Evolutionary conservation across 2,888 invertebrate species (phyloP), one percentile per base, ranked within the genome.

Genomic region (Drosophila melanocephala): DNA sequence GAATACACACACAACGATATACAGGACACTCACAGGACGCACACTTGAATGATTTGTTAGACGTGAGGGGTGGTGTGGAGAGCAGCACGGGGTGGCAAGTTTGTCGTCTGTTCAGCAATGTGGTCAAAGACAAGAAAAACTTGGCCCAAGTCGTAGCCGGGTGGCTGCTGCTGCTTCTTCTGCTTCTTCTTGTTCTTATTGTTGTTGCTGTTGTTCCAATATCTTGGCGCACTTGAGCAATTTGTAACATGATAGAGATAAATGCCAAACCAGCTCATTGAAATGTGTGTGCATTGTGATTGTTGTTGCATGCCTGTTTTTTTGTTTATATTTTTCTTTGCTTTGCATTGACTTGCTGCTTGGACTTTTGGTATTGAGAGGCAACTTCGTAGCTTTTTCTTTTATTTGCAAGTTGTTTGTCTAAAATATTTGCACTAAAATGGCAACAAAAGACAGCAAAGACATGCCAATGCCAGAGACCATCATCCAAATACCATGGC

Each of bases 181-280:
- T 56, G 2, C 7, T 37, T 3, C 26, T 22, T 14, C 4, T 56
- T 37, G 19, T 26, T 26, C 16, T 37, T 47, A n/a, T 28, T 51
- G 28, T 57, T 67, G 63, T 28, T 60, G 62, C 32, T 52, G 62
- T 65, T 66, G 72, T 62, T 73, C 87, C 85, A 85, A 89, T 85
- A 89, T 89, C 89, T 71, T 71, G 81, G 82, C 73, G 84, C 75
- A 87, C 85, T 85, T 87, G 87, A 85, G 77, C 87, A 89, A 87
- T 87, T 87, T 87, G 90, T 87, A 87, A 87, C 90, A 76, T 87
- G 87, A 89, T 87, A 89, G 82, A 85, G 82, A 75, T 79, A 79
- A 79, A 81, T 79, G 79, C 79, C 79, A 77, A 81, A 58, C 70
- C 78, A 62, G 64, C 70, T 81, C 79, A 81, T 70, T 72, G 58